Conservation (phyloP, 2,888 invertebrate species). For the Adelognathus sp. region DNA sequence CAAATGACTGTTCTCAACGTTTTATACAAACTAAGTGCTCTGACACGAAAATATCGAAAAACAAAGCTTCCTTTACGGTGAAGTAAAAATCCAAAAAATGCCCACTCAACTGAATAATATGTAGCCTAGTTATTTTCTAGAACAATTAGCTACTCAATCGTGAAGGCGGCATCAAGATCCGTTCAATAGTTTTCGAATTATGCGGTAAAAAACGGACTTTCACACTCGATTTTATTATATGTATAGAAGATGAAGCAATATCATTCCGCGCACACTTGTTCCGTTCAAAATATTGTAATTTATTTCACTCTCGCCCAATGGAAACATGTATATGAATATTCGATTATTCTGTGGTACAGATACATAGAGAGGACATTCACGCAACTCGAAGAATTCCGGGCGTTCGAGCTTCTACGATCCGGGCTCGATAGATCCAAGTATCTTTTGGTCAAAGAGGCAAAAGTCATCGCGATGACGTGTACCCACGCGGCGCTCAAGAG, state of each 20-base stretch:
- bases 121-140: too few relatives aligned
- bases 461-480: conserved; percentile 99
- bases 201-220: too few relatives aligned
- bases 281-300: not conserved
- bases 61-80: not conserved
- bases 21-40: too few relatives aligned
- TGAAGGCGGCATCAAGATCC: too few relatives aligned
- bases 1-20: too few relatives aligned
- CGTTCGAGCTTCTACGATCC: conserved; percentile 97
- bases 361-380: conserved; percentile 98
- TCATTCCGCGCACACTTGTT: not conserved
- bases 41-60: not conserved
- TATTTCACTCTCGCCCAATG: not conserved
- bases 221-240: too few relatives aligned
- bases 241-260: not conserved
- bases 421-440: conserved; percentile 98
- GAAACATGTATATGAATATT: not conserved
- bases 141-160: too few relatives aligned
- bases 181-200: too few relatives aligned
- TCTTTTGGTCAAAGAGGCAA: conserved; percentile 98
- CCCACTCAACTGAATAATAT: too few relatives aligned
- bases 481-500: conserved; percentile 99
- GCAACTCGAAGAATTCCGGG: conserved; percentile 98
- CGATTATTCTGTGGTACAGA: conserved; percentile 78
- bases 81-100: too few relatives aligned